Base-by-base conservation (phyloP, 2,113 vertebrate genomes). In the Silurus asotus region DNA sequence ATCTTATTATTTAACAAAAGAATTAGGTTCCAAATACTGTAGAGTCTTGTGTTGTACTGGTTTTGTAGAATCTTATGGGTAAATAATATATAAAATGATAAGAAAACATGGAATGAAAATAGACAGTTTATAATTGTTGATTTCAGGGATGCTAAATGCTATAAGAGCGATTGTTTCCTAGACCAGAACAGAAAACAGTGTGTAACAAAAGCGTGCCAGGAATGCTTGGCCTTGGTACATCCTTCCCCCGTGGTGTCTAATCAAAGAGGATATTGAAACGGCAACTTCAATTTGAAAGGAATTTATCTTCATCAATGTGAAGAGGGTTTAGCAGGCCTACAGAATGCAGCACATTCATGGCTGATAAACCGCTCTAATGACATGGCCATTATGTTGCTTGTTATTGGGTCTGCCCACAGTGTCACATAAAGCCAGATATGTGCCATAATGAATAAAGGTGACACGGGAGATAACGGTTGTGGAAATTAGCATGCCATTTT, bases 341-440 rank as follows among this genome's bases (percentile, higher is more conserved):
- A 86, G 74, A 76, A 84, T 84, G 90, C 86, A 82, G 86, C 87
- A 77, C 77, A 10, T 86, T 89, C 86, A 89, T 90, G 59, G 81
- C 84, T 83, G 69, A 23, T 58, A 49, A 85, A 37, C 86, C 83
- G 62, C 85, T 83, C 83, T 90, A 89, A 92, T 90, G 72, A 81
- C n/a, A 87, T 86, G 87, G 89, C 90, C 91, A 92, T 92, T 90
- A 87, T 87, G 84, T 86, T 77, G 79, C 45, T 83, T 91, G 86
- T 86, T 89, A 92, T 88, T 87, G 84, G 88, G 85, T 75, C 75
- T 86, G 84, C 78, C 76, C 45, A 70, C 25, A 49, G 28, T 81
- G 37, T 20, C 64, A 65, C 45, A 19, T 65, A 5, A 7, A 65
- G 45, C 72, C 59, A 77, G 72, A 84, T 53, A 72, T 81, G 45